Evolutionary conservation across 2,113 vertebrate species (phyloP).

Genomic region (Silurus glanis): DNA sequence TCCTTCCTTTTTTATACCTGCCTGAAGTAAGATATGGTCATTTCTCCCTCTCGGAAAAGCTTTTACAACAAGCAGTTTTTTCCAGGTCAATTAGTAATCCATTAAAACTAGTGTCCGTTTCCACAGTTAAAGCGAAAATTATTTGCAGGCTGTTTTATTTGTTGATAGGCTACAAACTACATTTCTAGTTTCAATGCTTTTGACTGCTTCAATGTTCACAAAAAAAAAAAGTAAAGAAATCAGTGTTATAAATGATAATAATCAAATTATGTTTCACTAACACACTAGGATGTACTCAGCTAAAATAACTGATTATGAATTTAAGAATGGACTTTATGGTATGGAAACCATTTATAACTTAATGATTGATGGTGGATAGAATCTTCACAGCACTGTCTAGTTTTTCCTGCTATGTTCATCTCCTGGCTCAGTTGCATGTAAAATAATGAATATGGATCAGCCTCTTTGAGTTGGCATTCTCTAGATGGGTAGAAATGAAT

Average conservation of each 20-base stretch:
- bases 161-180: neutral
- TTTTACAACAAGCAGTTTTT: neutral
- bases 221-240: neutral
- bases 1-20: no score
- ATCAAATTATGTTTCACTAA: no score
- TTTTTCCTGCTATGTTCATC: neutral
- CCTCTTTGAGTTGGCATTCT: neutral
- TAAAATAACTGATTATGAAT: no score
- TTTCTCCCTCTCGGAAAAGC: neutral
- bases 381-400: neutral
- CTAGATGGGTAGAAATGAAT: neutral
- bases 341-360: neutral
- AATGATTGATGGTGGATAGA: neutral
- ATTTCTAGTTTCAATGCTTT: neutral
- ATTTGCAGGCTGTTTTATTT: neutral
- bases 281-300: no score
- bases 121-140: neutral
- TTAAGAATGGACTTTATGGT: neutral
- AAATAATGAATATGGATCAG: neutral
- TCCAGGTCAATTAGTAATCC: neutral
- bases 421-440: neutral
- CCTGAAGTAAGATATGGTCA: neutral
- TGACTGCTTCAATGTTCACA: no score
- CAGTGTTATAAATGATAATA: no score
- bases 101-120: neutral